Evolutionary conservation across 1,140 invertebrate genomes (phyloP), one percentile per base, ranked within the genome.

Genomic region (Colletes latitarsis): DNA sequence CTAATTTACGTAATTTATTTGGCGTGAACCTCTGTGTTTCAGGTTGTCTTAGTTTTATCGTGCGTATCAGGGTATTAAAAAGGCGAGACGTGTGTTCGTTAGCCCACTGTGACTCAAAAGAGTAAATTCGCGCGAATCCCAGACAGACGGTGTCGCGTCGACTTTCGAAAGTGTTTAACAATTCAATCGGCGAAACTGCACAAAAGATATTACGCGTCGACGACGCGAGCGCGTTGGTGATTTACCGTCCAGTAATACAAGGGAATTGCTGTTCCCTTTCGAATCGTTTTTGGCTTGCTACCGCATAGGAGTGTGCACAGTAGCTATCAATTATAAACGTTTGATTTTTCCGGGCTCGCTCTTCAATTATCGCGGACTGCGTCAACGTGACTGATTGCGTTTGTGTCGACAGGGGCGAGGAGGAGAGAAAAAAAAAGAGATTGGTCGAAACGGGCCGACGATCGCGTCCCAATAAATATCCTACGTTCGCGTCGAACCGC

Each of bases 401-500:
- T 87, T 73, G 60, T 46, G 30, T 21, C 43, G 84, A 77, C 57
- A 19, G 30, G 21, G 10, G 58, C 30, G 19, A 3, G 15, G 57
- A 12, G 55, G 49, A 49, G 49, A 49, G 49, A 52, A 41, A n/a
- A 60, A n/a, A 6, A 41, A 12, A 21, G n/a, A 39, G 49, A 15
- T 46, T 6, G 10, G 19, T 30, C 1, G 30, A 70, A 82, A 63
- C 49, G 53, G 43, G 19, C 43, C 68, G 49, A 21, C 71, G 66
- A 74, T 79, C 49, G 71, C 64, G 69, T 75, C n/a, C 68, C 74
- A 83, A 86, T 87, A 87, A 87, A 87, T 84, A 87, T 84, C 77
- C 53, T 53, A 71, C 17, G 30, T 39, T 43, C 30, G 41, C 70
- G 71, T 79, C 81, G 60, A 66, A 73, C 76, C 60, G 17, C 72